phyloP scores from a whole-genome alignment of 2,113 vertebrate genomes.

The Thymallus thymallus region DNA sequence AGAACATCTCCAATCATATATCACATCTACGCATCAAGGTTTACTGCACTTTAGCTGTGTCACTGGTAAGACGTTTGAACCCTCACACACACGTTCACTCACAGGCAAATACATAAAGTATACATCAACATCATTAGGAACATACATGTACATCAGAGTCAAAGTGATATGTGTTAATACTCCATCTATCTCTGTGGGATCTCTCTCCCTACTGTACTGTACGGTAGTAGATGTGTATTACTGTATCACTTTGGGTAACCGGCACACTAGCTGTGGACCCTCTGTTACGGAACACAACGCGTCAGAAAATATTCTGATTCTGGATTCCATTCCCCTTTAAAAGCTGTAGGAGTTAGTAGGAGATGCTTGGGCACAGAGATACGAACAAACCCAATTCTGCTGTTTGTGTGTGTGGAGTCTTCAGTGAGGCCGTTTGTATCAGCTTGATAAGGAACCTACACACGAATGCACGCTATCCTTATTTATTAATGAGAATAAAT shows the following conservation, averaged over 20 bases:
- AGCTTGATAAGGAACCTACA: not conserved
- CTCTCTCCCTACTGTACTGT: conserved; percentile 46
- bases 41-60: conserved; percentile 28
- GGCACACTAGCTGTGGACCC: conserved; percentile 81
- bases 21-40: conserved; percentile 56
- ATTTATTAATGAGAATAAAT: not conserved
- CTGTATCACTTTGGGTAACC: conserved; percentile 97
- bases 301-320: not conserved
- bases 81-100: not conserved
- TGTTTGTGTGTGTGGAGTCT: too few relatives aligned
- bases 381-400: not conserved
- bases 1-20: conserved; percentile 63
- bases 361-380: not conserved
- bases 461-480: not conserved
- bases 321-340: conserved; percentile 1
- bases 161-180: conserved; percentile 95
- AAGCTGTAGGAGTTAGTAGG: not conserved
- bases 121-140: conserved; percentile 56
- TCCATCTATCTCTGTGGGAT: conserved; percentile 81
- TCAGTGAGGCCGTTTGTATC: too few relatives aligned
- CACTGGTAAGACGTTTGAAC: not conserved
- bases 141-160: conserved; percentile 54
- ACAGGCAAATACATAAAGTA: conserved; percentile 8
- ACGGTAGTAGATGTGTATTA: conserved; percentile 92
- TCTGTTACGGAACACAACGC: conserved; percentile 46